phyloP scores from a whole-genome alignment of 2,888 invertebrate species.

The Oeneis ivallda region DNA sequence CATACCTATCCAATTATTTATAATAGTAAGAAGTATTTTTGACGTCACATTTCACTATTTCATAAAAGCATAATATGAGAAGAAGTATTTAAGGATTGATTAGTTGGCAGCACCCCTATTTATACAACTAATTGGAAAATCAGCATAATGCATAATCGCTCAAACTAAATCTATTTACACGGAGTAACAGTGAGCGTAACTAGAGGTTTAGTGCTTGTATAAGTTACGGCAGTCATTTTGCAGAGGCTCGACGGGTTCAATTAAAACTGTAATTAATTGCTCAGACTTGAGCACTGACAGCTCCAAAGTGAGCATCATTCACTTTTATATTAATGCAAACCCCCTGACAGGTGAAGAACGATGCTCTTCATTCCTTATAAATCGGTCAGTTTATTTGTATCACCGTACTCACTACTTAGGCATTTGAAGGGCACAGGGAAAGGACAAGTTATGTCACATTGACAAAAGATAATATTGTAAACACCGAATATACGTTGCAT shows the following conservation, averaged over 20 bases:
- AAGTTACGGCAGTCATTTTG: slow-evolving; percentile 42
- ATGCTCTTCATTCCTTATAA: slow-evolving; percentile 59
- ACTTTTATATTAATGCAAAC: slow-evolving; percentile 76
- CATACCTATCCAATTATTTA: too few relatives aligned
- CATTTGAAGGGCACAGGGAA: too few relatives aligned
- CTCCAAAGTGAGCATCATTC: slow-evolving; percentile 69
- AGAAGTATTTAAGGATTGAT: too few relatives aligned
- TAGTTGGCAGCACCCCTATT: background rate
- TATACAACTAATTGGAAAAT: slow-evolving; percentile 6
- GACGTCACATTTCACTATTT: too few relatives aligned
- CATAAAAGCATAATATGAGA: too few relatives aligned
- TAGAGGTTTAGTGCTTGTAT: slow-evolving; percentile 35
- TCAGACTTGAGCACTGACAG: slow-evolving; percentile 66
- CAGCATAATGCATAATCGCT: background rate
- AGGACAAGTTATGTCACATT: too few relatives aligned
- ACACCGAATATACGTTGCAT: too few relatives aligned
- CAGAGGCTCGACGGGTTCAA: slow-evolving; percentile 59
- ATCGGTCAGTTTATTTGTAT: slow-evolving; percentile 38
- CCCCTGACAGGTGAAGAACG: slow-evolving; percentile 68
- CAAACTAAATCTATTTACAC: slow-evolving; percentile 5
- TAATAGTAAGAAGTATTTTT: too few relatives aligned
- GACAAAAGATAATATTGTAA: too few relatives aligned
- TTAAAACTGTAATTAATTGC: slow-evolving; percentile 79
- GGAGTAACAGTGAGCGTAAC: slow-evolving; percentile 37
- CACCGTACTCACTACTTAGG: background rate